Conservation (phyloP, 2,113 vertebrate species). For the Odontesthes bonariensis region DNA sequence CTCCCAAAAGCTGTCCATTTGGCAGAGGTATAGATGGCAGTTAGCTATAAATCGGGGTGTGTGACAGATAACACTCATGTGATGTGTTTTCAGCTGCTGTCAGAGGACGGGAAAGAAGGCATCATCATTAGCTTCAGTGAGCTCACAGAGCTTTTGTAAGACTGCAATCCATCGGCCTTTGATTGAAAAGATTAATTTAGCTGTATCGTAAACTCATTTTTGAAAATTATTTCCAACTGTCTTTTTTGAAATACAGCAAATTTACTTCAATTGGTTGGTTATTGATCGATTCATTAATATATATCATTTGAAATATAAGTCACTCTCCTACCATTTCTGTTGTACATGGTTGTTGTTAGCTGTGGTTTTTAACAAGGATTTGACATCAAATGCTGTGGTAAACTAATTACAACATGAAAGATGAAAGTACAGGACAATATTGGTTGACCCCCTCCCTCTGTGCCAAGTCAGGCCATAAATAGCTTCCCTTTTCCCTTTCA, state of each 20-base stretch:
- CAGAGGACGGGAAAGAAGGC: slow-evolving; percentile 10
- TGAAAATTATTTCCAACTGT: not conserved
- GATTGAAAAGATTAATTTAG: not conserved
- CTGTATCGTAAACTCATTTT: not conserved
- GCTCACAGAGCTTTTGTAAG: not conserved
- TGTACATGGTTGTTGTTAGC: slow-evolving; percentile 14
- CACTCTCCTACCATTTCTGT: not conserved
- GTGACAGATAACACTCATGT: slow-evolving; percentile 17
- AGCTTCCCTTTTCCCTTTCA: slow-evolving; percentile 68
- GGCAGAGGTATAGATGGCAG: slow-evolving; percentile 37
- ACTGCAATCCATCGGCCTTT: not conserved
- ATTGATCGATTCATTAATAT: not conserved
- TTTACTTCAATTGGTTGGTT: not conserved
- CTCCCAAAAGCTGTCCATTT: slow-evolving; percentile 68
- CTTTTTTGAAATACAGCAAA: not conserved
- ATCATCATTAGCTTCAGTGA: slow-evolving; percentile 33
- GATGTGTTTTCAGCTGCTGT: slow-evolving; percentile 39
- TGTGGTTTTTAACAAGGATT: slow-evolving; percentile 40
- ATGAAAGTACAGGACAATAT: slow-evolving; percentile 70
- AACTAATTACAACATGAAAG: slow-evolving; percentile 70
- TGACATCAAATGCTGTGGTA: slow-evolving; percentile 45
- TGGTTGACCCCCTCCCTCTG: slow-evolving; percentile 70
- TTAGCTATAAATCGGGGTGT: slow-evolving; percentile 30
- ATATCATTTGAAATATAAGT: not conserved
- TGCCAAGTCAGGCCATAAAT: slow-evolving; percentile 75